Percentiles rank a stretch among this genome's conserved stretches.
Conservation (phyloP, 2,888 invertebrate genomes). For the Vannuccia rotundouncinata region DNA sequence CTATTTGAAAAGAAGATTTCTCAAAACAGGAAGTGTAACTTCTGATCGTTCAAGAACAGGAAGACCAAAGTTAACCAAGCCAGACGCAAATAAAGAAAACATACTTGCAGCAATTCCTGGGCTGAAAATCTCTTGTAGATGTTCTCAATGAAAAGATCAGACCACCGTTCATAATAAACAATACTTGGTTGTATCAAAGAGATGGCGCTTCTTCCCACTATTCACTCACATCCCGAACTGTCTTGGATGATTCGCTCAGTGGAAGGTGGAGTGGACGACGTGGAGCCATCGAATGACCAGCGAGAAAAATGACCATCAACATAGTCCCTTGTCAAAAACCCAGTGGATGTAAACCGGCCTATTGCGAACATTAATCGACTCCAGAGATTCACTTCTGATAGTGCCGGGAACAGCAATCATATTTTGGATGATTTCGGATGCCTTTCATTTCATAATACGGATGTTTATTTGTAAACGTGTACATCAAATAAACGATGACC, state of each 20-base stretch:
- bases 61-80: conserved; percentile 19
- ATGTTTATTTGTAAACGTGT: too few species aligned
- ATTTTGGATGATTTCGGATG: too few species aligned
- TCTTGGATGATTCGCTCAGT: conserved; percentile 10
- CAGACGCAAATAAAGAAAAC: conserved; percentile 22
- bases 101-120: conserved; percentile 28
- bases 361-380: too few species aligned
- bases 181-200: conserved; percentile 12
- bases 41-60: conserved; percentile 30
- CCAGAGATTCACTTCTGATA: too few species aligned
- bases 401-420: too few species aligned
- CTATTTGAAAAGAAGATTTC: conserved; percentile 21
- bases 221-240: conserved; percentile 6
- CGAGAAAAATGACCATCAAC: too few species aligned
- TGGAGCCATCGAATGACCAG: background rate
- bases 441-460: too few species aligned
- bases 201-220: conserved; percentile 17
- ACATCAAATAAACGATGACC: too few species aligned
- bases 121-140: conserved; percentile 22
- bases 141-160: conserved; percentile 30
- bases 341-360: too few species aligned
- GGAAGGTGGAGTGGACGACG: background rate
- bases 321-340: too few species aligned
- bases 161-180: conserved; percentile 31
- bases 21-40: conserved; percentile 30